A percentile compares a stretch with the other conserved stretches of the same genome.
Evolutionary conservation across 2,888 invertebrate species (phyloP).

Genomic region (Drosophila mimetica): DNA sequence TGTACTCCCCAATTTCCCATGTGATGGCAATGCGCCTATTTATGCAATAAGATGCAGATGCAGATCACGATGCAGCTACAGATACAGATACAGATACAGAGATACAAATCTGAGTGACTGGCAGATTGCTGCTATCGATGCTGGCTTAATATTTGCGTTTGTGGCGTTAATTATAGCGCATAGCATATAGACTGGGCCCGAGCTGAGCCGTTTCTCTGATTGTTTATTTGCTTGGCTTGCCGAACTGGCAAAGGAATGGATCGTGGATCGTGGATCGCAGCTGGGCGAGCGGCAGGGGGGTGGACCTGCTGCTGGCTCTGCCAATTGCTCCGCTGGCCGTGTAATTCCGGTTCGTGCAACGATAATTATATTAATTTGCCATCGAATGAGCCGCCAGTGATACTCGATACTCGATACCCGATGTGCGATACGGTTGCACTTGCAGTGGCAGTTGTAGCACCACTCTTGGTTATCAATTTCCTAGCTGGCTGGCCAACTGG

Average conservation of each 20-base stretch:
- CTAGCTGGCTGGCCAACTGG: conserved; percentile 14
- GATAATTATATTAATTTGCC: conserved; percentile 81
- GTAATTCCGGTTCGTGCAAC: conserved; percentile 79
- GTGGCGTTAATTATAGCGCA: conserved; percentile 74
- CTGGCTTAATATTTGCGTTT: conserved; percentile 77
- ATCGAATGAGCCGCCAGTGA: conserved; percentile 69
- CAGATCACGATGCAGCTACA: conserved; percentile 28
- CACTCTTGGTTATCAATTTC: conserved; percentile 66
- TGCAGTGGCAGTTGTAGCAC: conserved; percentile 28
- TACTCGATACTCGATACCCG: conserved; percentile 17
- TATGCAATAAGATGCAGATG: conserved; percentile 27
- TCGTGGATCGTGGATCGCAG: too few species aligned
- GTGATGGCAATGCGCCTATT: conserved; percentile 3
- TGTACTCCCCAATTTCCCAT: not conserved
- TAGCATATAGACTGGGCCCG: conserved; percentile 11
- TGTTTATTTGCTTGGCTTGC: conserved; percentile 69
- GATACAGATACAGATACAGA: conserved; percentile 17
- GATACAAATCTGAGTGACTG: conserved; percentile 28
- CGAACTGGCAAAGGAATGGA: not conserved
- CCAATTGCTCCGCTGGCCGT: conserved; percentile 66
- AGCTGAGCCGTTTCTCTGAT: conserved; percentile 72
- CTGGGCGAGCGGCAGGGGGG: not conserved
- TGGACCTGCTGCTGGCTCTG: conserved; percentile 7
- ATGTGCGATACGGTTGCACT: conserved; percentile 33
- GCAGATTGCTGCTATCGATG: conserved; percentile 68